Evolutionary conservation across 2,888 invertebrate species (phyloP).

Genomic region (Willowsia nigromaculata): DNA sequence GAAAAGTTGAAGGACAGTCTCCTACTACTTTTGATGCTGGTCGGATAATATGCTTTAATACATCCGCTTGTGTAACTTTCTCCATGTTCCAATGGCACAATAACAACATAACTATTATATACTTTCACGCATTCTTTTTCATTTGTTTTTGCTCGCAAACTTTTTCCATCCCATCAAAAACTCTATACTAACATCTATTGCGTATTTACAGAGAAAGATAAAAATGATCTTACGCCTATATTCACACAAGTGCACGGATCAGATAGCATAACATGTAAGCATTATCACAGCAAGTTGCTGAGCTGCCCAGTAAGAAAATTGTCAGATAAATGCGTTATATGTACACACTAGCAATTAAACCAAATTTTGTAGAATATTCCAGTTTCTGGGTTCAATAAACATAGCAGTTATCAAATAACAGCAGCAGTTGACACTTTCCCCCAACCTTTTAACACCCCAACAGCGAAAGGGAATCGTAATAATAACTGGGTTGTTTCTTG

Average conservation of each 20-base stretch:
- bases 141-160: neutral
- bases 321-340: neutral
- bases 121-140: conserved; percentile 20
- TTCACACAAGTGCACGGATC: conserved; percentile 5
- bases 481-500: conserved; percentile 27
- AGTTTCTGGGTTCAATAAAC: neutral
- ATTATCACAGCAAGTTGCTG: neutral
- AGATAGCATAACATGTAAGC: neutral
- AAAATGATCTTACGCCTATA: conserved; percentile 5
- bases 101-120: neutral
- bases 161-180: conserved; percentile 3
- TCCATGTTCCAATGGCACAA: conserved; percentile 3
- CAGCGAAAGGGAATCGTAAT: neutral
- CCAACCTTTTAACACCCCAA: conserved; percentile 48
- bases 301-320: neutral
- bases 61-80: conserved; percentile 39
- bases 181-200: neutral
- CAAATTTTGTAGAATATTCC: neutral
- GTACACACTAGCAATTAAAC: neutral
- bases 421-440: conserved; percentile 37
- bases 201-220: neutral
- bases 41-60: neutral
- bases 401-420: neutral
- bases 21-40: neutral
- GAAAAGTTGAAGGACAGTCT: conserved; percentile 50